Percentiles rank a stretch among this genome's conserved stretches.
Conservation (phyloP, 2,888 invertebrate species). For the Antheraea assamensis region DNA sequence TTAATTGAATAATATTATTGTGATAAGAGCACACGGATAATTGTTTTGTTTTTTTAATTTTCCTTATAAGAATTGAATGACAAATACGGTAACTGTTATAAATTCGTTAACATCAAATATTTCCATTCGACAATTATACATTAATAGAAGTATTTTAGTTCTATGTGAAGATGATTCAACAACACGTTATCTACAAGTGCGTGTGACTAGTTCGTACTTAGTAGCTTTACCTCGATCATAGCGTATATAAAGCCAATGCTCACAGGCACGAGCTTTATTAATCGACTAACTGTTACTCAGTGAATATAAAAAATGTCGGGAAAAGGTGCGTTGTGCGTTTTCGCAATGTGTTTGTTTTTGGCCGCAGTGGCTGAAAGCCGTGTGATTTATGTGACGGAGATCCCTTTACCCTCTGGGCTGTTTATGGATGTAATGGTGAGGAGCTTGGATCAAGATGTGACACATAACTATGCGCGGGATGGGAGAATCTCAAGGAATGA, state of each 20-base stretch:
- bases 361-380: background rate
- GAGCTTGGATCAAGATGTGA: background rate
- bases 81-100: no score
- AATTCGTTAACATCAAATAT: no score
- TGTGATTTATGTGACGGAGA: constrained; percentile 5
- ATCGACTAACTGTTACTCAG: background rate
- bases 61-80: no score
- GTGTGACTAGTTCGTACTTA: background rate
- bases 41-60: no score
- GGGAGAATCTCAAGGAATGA: background rate
- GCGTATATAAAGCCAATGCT: background rate
- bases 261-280: background rate
- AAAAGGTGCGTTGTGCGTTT: background rate
- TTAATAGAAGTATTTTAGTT: background rate
- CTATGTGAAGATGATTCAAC: background rate
- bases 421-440: background rate
- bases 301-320: background rate
- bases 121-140: no score
- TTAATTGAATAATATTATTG: no score
- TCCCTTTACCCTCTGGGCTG: constrained; percentile 1
- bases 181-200: background rate
- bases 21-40: no score
- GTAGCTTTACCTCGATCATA: background rate
- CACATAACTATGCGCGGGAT: background rate
- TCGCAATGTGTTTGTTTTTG: background rate